Evolutionary conservation across 2,888 invertebrate genomes (phyloP).

Genomic region (Alentia gelatinosa): DNA sequence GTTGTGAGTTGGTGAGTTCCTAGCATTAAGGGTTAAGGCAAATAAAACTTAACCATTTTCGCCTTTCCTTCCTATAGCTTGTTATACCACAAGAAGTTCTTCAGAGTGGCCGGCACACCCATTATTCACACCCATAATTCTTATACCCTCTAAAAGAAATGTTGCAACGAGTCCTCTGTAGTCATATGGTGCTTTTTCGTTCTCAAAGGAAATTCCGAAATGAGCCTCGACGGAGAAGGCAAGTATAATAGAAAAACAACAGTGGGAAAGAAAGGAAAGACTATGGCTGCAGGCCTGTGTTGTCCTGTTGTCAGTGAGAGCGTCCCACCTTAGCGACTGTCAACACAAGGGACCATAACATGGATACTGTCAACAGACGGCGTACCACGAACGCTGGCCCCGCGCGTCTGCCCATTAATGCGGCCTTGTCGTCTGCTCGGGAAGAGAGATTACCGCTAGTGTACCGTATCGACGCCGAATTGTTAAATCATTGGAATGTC

Average conservation of each 20-base stretch:
- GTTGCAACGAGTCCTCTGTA: no score
- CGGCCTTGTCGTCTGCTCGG: neutral
- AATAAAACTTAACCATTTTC: no score
- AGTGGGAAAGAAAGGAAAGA: no score
- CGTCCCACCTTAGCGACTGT: neutral
- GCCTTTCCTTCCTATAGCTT: no score
- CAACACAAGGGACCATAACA: neutral
- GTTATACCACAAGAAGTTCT: no score
- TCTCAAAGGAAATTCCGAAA: neutral
- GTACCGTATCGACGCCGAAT: neutral
- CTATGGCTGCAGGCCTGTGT: neutral
- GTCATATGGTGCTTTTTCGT: no score
- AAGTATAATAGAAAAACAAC: neutral
- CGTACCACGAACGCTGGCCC: neutral
- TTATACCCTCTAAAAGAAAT: neutral
- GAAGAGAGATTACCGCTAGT: neutral
- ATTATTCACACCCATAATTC: neutral
- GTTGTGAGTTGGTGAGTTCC: no score
- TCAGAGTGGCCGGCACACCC: no score
- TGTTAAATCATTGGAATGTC: slow-evolving; percentile 45
- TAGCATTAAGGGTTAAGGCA: no score
- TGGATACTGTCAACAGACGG: slow-evolving; percentile 29
- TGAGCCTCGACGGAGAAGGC: neutral
- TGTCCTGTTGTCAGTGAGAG: neutral
- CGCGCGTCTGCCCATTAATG: neutral